These are phyloP conservation scores for Euphonia xanthogaster DNA, from an alignment of 2,797 vertebrate species.

Conservation along the genomic window DNA sequence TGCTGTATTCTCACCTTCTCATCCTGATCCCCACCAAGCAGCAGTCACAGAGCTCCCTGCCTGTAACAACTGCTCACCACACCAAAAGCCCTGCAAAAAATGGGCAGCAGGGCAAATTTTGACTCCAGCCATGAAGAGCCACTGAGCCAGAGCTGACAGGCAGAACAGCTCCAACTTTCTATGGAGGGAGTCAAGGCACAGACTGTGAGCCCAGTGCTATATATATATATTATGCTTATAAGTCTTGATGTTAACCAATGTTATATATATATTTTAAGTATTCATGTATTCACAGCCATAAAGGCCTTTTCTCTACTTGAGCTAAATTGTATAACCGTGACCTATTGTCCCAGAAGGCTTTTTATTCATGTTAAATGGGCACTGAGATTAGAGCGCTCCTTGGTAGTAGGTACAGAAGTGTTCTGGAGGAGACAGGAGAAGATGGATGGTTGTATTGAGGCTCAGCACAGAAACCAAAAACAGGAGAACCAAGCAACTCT, in stretches of 20 bases:
- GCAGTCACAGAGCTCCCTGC: neutral
- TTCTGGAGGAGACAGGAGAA: slow-evolving; percentile 21
- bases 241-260: slow-evolving; percentile 22
- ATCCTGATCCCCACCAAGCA: fast-evolving
- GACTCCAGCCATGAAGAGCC: neutral
- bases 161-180: neutral
- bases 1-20: neutral
- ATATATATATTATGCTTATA: slow-evolving; percentile 31
- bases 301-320: slow-evolving; percentile 51
- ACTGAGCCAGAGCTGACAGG: neutral
- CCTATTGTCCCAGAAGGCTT: slow-evolving; percentile 63
- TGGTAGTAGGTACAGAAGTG: slow-evolving; percentile 14
- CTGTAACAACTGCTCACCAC: fast-evolving
- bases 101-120: neutral
- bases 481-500: neutral
- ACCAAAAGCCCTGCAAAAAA: neutral
- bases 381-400: slow-evolving; percentile 5
- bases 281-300: slow-evolving; percentile 65
- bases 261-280: slow-evolving; percentile 60
- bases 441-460: slow-evolving; percentile 3
- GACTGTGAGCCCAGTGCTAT: neutral
- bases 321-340: slow-evolving; percentile 57
- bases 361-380: slow-evolving; percentile 51
- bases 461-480: slow-evolving; percentile 15
- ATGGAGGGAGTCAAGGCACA: neutral